phyloP scores from a whole-genome alignment of 53 echinoderm and acorn worm genomes.

The Paelopatides confundens region DNA sequence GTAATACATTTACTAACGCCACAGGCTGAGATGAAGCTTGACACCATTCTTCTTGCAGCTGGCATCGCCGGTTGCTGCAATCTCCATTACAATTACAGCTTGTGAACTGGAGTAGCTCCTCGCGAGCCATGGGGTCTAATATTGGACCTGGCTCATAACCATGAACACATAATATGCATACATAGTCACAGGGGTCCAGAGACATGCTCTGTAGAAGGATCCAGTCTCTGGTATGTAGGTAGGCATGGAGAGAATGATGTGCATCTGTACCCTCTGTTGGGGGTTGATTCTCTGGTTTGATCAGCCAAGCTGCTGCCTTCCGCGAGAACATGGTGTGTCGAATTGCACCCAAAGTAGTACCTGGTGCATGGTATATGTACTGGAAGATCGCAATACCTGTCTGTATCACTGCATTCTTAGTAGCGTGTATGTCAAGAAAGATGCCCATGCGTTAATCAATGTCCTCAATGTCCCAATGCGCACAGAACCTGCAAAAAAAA shows the following conservation, averaged over 20 bases:
- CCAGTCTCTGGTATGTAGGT: slow-evolving; percentile 27
- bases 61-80: too few relatives aligned
- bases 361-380: neutral
- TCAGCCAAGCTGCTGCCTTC: slow-evolving; percentile 1
- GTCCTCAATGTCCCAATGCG: too few relatives aligned
- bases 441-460: neutral
- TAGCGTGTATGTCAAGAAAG: slow-evolving; percentile 6
- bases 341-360: neutral
- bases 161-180: neutral
- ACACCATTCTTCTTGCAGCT: too few relatives aligned
- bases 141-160: slow-evolving; percentile 6
- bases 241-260: too few relatives aligned
- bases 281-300: neutral
- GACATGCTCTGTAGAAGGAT: too few relatives aligned
- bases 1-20: neutral
- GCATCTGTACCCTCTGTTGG: slow-evolving; percentile 10
- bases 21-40: slow-evolving; percentile 33
- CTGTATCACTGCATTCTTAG: neutral
- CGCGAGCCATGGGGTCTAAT: neutral
- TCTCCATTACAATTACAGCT: neutral
- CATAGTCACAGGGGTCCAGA: slow-evolving; percentile 25
- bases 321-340: neutral
- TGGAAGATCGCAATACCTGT: neutral
- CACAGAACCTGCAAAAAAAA: too few relatives aligned
- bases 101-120: neutral